A percentile compares a stretch with the other conserved stretches of the same genome.
Conservation (phyloP, 2,797 vertebrate genomes). For the Leptodactylus fallax region DNA sequence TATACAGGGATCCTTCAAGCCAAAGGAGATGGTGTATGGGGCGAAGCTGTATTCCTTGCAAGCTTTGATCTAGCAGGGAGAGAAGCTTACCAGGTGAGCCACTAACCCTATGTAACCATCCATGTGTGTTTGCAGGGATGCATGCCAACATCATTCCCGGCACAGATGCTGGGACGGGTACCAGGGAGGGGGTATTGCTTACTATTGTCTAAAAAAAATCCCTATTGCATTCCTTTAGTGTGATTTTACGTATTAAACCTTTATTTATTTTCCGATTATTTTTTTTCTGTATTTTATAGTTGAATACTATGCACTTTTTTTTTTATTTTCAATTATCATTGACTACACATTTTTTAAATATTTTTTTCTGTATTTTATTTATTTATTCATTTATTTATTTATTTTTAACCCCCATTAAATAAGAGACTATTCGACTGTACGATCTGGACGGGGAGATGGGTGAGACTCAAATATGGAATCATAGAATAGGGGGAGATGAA, state of each 20-base stretch:
- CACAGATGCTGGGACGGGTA: neutral
- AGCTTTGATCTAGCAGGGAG: constrained; percentile 38
- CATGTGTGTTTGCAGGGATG: constrained; percentile 2
- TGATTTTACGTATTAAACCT: neutral
- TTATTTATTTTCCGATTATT: neutral
- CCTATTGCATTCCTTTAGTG: neutral
- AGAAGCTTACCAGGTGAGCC: constrained; percentile 52
- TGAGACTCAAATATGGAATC: constrained; percentile 39
- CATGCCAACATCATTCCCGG: neutral
- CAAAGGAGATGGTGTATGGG: constrained; percentile 16
- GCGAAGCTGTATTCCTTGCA: constrained; percentile 27
- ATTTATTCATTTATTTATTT: neutral
- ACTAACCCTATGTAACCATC: constrained; percentile 25
- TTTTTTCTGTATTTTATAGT: neutral
- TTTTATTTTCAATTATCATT: neutral
- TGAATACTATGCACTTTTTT: neutral
- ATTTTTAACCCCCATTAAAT: neutral
- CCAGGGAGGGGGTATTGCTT: neutral
- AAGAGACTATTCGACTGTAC: neutral
- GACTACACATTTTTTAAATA: neutral
- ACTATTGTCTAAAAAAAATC: neutral
- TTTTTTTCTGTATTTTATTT: neutral
- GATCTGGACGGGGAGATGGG: constrained; percentile 11
- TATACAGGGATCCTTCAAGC: constrained; percentile 36
- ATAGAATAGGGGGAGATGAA: constrained; percentile 12